Evolutionary conservation across 2,888 invertebrate genomes (phyloP), one percentile per base, ranked within the genome.

Genomic region (Macroteleia sp.): DNA sequence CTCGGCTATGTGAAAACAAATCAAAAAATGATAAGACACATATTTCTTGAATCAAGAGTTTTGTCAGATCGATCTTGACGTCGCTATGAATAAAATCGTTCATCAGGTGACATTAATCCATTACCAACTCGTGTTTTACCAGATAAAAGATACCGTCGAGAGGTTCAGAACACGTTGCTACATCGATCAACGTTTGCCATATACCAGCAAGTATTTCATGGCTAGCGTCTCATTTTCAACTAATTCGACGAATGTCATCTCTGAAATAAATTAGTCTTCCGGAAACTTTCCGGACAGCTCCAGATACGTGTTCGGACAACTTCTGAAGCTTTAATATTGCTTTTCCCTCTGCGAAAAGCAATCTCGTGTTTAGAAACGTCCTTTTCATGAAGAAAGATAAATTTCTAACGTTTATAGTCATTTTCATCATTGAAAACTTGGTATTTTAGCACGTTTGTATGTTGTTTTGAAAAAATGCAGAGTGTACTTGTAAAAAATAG

Each of bases 181-280:
- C 46, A 77, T 73, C 73, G 54, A 77, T 74, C 77, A 71, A 44
- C 42, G 32, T 22, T 61, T 32, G 34, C 48, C 39, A 28, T 46
- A 12, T 59, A 50, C 20, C 48, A 44, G n/a, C n/a, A 10, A 28
- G 25, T 39, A 20, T 66, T 56, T 59, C 61, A 34, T 36, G 20
- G 16, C 39, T 57, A 17, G 50, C 64, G 36, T 64, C 64, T 73
- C 50, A 50, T 64, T 64, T 57, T 73, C 50, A 57, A 50, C 70
- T 70, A 59, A 76, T 70, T 70, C 52, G 39, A 34, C 30, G 44
- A 70, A 70, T 64, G 70, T 64, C 76, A 62, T 69, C 46, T 46
- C 52, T 20, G 20, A 64, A 76, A 76, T 64, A 69, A 54, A 76
- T 76, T 62, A 57, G 57, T 36, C 56, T 69, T 62, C 10, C 16